phyloP scores from a whole-genome alignment of 2,888 invertebrate genomes.

The Alentia gelatinosa region DNA sequence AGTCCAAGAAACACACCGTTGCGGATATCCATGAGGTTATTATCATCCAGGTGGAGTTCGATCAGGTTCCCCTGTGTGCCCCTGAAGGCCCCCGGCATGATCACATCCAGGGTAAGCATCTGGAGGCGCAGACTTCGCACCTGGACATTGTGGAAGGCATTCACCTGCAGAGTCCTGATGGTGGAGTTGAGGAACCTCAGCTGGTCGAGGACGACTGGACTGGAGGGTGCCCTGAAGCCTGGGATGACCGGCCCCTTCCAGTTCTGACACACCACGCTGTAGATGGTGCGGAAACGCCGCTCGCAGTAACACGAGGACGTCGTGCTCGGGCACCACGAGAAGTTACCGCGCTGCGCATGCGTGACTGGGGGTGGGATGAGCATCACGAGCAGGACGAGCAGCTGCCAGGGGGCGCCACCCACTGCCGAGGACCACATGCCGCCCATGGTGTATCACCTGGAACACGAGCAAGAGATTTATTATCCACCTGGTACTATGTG shows the following conservation, averaged over 20 bases:
- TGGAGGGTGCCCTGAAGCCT: background rate
- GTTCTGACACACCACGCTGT: conserved; percentile 11
- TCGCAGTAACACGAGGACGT: conserved; percentile 10
- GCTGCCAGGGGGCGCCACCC: background rate
- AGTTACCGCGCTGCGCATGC: background rate
- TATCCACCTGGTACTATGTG: too few relatives aligned
- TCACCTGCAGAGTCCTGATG: conserved; percentile 29
- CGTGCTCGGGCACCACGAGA: conserved; percentile 25
- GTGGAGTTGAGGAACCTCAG: conserved; percentile 42
- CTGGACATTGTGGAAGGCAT: conserved; percentile 18
- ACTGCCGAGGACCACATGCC: background rate
- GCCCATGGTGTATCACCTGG: background rate
- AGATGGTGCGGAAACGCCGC: background rate
- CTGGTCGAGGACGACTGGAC: background rate
- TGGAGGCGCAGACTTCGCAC: conserved; percentile 21
- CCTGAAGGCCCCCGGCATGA: conserved; percentile 30
- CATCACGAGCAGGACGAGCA: background rate
- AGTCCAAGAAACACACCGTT: conserved; percentile 8
- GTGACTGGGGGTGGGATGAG: background rate
- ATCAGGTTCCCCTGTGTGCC: background rate
- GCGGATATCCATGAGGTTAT: background rate
- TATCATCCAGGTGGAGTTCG: conserved; percentile 49
- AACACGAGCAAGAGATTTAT: too few relatives aligned
- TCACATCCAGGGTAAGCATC: background rate
- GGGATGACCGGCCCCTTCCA: conserved; percentile 28